These are phyloP conservation scores for Chionomys nivalis DNA, from an alignment of 2,113 vertebrate species.

Conservation along the genomic window DNA sequence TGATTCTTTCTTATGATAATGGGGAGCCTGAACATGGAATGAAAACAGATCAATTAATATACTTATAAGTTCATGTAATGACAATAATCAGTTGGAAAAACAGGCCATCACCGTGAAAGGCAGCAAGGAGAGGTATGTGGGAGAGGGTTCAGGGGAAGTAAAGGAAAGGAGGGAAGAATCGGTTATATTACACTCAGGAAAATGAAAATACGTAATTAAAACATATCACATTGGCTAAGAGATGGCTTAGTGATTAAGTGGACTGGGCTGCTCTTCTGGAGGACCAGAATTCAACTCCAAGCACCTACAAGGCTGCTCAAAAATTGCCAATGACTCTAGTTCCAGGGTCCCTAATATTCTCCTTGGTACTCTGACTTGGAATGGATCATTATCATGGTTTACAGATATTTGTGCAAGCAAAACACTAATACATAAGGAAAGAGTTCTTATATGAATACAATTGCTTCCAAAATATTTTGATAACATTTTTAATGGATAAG, in stretches of 20 bases:
- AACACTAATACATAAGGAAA: background rate
- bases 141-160: background rate
- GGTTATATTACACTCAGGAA: background rate
- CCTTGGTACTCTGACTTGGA: background rate
- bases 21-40: background rate
- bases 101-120: background rate
- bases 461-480: background rate
- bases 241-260: background rate
- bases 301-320: too few relatives aligned
- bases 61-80: background rate
- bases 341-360: background rate
- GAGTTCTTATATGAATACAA: background rate
- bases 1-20: background rate
- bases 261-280: background rate
- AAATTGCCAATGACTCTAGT: background rate
- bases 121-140: background rate
- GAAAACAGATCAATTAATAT: background rate
- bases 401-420: background rate
- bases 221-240: background rate
- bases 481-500: background rate
- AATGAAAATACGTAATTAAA: background rate
- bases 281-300: background rate
- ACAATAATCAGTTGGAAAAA: background rate
- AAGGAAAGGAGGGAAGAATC: background rate
- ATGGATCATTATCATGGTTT: background rate